Percentiles rank a stretch among this genome's conserved stretches.
Evolutionary conservation across 2,888 invertebrate species (phyloP).

Genomic region (Gymnosoma rotundatum): DNA sequence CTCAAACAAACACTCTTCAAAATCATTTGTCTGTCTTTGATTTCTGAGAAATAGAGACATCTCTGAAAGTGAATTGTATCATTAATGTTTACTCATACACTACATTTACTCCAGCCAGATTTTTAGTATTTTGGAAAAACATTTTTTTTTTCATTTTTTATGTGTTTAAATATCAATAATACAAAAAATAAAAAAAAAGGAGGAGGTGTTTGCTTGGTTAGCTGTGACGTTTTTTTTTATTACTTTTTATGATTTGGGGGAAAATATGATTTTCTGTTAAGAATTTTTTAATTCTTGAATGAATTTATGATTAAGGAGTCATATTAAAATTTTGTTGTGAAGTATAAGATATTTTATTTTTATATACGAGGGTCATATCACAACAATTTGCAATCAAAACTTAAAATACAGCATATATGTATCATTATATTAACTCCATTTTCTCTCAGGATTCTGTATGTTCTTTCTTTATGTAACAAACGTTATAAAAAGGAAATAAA

Average conservation of each 20-base stretch:
- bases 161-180: slow-evolving; percentile 27
- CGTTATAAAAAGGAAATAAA: too few relatives aligned
- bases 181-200: background rate
- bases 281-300: slow-evolving; percentile 44
- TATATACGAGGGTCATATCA: background rate
- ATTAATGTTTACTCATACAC: slow-evolving; percentile 26
- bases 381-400: too few relatives aligned
- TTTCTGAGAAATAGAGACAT: slow-evolving; percentile 67
- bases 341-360: background rate
- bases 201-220: slow-evolving; percentile 42
- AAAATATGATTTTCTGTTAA: slow-evolving; percentile 59
- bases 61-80: slow-evolving; percentile 60
- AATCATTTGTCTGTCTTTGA: slow-evolving; percentile 32
- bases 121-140: slow-evolving; percentile 23
- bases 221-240: slow-evolving; percentile 46
- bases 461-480: too few relatives aligned
- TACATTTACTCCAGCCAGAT: slow-evolving; percentile 19
- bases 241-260: slow-evolving; percentile 16
- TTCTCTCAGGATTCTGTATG: too few relatives aligned
- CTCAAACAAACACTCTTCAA: background rate
- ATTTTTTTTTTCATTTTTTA: slow-evolving; percentile 33
- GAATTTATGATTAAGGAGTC: slow-evolving; percentile 61
- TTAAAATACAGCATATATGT: too few relatives aligned
- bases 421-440: too few relatives aligned
- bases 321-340: slow-evolving; percentile 30